phyloP scores from a whole-genome alignment of 2,113 vertebrate species.

The crab-eating macaque (Macaca fascicularis) region DNA sequence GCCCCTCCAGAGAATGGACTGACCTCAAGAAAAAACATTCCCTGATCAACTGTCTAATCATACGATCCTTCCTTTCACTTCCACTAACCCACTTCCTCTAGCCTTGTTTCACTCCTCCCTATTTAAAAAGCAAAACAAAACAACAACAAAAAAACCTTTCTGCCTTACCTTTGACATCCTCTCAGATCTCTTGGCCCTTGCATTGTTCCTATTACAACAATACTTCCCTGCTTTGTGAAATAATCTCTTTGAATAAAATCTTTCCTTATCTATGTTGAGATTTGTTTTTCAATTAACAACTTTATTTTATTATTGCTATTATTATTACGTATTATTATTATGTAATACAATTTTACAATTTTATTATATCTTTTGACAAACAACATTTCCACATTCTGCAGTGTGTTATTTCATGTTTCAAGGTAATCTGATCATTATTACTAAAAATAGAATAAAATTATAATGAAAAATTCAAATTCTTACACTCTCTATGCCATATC shows the following conservation, averaged over 20 bases:
- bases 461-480: background rate
- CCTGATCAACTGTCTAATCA: background rate
- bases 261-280: background rate
- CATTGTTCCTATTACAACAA: background rate
- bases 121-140: background rate
- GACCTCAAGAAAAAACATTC: background rate
- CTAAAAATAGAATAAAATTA: background rate
- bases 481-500: background rate
- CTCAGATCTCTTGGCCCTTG: background rate
- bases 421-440: background rate
- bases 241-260: background rate
- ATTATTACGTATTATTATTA: too few relatives aligned
- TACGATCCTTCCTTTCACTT: background rate
- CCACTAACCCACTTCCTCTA: background rate
- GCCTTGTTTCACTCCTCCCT: background rate
- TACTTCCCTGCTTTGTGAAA: background rate
- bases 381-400: background rate
- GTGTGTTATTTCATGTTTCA: background rate
- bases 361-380: background rate
- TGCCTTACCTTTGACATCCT: background rate
- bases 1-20: background rate
- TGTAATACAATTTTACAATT: too few relatives aligned
- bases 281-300: background rate
- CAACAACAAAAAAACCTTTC: background rate
- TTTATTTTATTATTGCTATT: too few relatives aligned